Percentiles rank a stretch among this genome's conserved stretches.
Evolutionary conservation across 2,113 vertebrate genomes (phyloP).

Genomic region (Archocentrus centrarchus): DNA sequence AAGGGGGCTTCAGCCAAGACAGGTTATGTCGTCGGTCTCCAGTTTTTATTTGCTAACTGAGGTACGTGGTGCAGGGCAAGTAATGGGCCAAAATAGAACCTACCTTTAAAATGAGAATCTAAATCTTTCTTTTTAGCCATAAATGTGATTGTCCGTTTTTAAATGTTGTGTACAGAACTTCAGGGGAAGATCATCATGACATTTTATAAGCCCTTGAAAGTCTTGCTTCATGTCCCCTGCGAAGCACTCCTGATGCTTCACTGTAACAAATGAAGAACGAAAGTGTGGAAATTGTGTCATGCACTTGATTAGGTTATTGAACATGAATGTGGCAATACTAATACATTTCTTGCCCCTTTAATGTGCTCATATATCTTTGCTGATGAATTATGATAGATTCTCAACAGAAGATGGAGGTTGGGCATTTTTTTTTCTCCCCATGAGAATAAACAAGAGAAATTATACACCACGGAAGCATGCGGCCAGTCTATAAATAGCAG

Average conservation of each 20-base stretch:
- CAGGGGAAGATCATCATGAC: background rate
- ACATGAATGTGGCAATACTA: slow-evolving; percentile 19
- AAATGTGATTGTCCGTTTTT: too few species aligned
- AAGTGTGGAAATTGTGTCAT: slow-evolving; percentile 51
- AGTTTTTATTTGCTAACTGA: background rate
- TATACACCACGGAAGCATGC: slow-evolving; percentile 70
- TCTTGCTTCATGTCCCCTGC: slow-evolving; percentile 31
- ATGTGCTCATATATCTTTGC: slow-evolving; percentile 42
- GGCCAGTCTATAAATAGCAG: slow-evolving; percentile 78
- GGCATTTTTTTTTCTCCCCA: slow-evolving; percentile 41
- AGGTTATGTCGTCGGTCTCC: background rate
- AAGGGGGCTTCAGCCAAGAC: background rate
- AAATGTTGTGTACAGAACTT: background rate
- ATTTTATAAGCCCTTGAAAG: background rate
- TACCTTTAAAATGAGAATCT: too few species aligned
- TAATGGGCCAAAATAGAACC: too few species aligned
- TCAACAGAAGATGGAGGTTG: slow-evolving; percentile 62
- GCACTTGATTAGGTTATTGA: slow-evolving; percentile 40
- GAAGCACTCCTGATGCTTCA: slow-evolving; percentile 17
- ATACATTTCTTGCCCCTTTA: slow-evolving; percentile 48
- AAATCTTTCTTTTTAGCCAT: too few species aligned
- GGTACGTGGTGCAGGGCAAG: background rate
- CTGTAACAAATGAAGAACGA: slow-evolving; percentile 19
- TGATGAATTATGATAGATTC: slow-evolving; percentile 77
- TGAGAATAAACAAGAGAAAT: slow-evolving; percentile 80